phyloP scores from a whole-genome alignment of 2,797 vertebrate genomes.

The Falco cherrug region DNA sequence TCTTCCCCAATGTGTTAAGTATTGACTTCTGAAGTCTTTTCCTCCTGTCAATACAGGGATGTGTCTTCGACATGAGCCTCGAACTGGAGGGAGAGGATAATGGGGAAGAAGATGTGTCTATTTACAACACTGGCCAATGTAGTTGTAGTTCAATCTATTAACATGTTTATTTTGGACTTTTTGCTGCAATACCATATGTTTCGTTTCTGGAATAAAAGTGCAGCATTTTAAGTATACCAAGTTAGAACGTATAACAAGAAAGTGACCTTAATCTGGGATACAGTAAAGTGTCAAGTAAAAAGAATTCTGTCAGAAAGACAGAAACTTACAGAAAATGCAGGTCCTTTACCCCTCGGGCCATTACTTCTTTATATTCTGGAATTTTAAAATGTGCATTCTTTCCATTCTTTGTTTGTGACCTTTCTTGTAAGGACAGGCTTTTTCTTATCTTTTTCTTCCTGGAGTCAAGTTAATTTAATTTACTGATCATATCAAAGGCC shows the following conservation, averaged over 20 bases:
- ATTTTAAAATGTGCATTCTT: neutral
- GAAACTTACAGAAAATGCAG: neutral
- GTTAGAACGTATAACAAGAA: neutral
- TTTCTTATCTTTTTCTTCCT: constrained; percentile 71
- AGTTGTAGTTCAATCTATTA: neutral
- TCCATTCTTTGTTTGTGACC: constrained; percentile 40
- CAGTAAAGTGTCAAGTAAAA: neutral
- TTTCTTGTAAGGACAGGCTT: constrained; percentile 57
- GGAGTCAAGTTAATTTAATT: constrained; percentile 75
- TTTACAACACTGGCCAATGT: neutral
- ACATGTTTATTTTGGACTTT: neutral
- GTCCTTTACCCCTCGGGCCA: neutral
- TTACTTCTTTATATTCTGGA: neutral
- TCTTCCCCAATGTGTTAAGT: neutral
- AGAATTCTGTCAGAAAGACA: neutral
- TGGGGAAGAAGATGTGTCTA: neutral
- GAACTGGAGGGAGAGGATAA: neutral
- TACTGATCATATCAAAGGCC: constrained; percentile 72
- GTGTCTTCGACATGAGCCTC: neutral
- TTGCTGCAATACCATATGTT: neutral
- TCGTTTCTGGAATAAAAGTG: neutral
- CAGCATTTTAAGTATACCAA: neutral
- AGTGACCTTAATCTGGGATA: neutral
- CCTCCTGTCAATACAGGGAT: neutral
- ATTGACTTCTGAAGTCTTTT: neutral